Conservation (phyloP, 2,888 invertebrate genomes). For the Adelognathus sp. region DNA sequence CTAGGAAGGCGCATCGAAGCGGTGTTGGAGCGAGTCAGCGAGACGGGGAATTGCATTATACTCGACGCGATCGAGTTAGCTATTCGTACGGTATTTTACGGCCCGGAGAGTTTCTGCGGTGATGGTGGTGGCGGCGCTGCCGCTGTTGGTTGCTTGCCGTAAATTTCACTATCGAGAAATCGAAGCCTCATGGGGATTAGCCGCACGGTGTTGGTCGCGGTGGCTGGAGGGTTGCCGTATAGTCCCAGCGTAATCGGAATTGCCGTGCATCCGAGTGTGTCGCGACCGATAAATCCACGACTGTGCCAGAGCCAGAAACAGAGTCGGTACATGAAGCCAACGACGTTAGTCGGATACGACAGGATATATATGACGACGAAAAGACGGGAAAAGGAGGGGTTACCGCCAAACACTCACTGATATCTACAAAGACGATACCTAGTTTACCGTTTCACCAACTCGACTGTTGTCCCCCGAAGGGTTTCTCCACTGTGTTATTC, state of each 20-base stretch:
- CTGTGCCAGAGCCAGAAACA: conserved; percentile 24
- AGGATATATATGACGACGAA: conserved; percentile 24
- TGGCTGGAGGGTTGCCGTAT: conserved; percentile 10
- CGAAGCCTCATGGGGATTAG: conserved; percentile 60
- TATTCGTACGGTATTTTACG: conserved; percentile 56
- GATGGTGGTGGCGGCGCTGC: not conserved
- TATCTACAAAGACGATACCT: not conserved
- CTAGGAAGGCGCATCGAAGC: not conserved
- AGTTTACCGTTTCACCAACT: not conserved
- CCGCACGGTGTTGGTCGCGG: conserved; percentile 16
- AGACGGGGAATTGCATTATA: conserved; percentile 35
- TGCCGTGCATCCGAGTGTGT: conserved; percentile 55
- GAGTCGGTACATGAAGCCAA: conserved; percentile 19
- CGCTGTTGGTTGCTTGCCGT: conserved; percentile 41
- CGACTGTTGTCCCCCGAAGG: not conserved
- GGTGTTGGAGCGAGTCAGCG: not conserved
- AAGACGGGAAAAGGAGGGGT: conserved; percentile 14
- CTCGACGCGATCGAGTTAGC: conserved; percentile 34
- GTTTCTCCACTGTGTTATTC: not conserved
- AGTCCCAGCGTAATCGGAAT: conserved; percentile 50
- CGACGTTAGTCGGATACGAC: conserved; percentile 9
- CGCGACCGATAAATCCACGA: conserved; percentile 51
- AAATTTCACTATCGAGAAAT: conserved; percentile 63
- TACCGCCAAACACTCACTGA: too few species aligned
- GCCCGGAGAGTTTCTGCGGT: conserved; percentile 44